Conservation (phyloP, 1,140 invertebrate genomes). For the Camponotus pennsylvanicus region DNA sequence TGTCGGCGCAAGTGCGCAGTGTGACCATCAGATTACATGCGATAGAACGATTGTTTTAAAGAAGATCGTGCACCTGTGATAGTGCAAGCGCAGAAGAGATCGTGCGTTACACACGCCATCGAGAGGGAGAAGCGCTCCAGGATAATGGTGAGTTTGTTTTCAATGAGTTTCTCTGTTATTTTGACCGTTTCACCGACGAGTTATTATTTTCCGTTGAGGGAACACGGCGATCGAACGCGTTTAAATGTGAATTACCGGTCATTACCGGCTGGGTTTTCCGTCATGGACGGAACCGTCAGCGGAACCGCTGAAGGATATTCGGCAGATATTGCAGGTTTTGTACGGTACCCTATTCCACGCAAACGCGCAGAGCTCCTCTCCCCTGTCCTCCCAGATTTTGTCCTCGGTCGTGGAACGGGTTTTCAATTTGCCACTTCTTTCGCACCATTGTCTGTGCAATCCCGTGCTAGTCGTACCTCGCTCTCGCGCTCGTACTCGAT, state of each 20-base stretch:
- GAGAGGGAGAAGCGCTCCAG: conserved; percentile 46
- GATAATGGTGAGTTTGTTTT: conserved; percentile 60
- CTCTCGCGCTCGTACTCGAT: not conserved
- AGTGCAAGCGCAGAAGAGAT: conserved; percentile 45
- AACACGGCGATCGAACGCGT: conserved; percentile 19
- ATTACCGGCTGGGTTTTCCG: conserved; percentile 32
- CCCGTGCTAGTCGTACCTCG: conserved; percentile 35
- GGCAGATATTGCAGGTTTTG: conserved; percentile 19
- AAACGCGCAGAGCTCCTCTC: not conserved
- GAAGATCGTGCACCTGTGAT: conserved; percentile 48
- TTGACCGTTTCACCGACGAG: conserved; percentile 20
- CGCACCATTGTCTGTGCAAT: conserved; percentile 57
- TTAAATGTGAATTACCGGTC: conserved; percentile 54
- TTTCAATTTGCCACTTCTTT: conserved; percentile 72
- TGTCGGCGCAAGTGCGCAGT: conserved; percentile 60
- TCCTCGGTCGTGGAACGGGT: conserved; percentile 50
- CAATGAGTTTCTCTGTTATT: not conserved
- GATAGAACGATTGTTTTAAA: conserved; percentile 61
- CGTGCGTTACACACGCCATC: conserved; percentile 33
- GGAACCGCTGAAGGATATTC: conserved; percentile 8
- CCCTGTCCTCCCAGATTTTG: conserved; percentile 29
- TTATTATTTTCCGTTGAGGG: conserved; percentile 31
- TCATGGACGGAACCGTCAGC: not conserved
- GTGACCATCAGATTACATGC: conserved; percentile 69
- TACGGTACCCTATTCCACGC: not conserved